Evolutionary conservation across 2,888 invertebrate genomes (phyloP).

Genomic region (Cryptops parisi): DNA sequence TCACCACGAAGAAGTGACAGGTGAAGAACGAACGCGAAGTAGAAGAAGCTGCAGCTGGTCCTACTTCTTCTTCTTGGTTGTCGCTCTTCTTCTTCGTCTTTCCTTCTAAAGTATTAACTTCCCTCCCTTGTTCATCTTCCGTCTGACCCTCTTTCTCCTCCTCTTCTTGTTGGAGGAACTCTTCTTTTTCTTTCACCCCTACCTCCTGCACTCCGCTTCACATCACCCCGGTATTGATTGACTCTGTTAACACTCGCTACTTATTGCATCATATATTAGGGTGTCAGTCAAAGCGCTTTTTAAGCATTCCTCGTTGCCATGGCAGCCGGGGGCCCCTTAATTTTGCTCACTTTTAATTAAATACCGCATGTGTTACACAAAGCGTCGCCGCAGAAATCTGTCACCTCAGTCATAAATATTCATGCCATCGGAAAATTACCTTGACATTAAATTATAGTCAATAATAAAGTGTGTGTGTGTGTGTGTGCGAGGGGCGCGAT

Average conservation of each 20-base stretch:
- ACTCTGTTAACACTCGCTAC: slow-evolving; percentile 10
- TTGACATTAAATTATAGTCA: slow-evolving; percentile 19
- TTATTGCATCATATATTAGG: slow-evolving; percentile 13
- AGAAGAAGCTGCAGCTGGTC: not conserved
- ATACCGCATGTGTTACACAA: slow-evolving; percentile 19
- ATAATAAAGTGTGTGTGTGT: slow-evolving; percentile 13
- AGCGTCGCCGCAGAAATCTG: slow-evolving; percentile 18
- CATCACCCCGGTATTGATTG: not conserved
- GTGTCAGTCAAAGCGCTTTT: slow-evolving; percentile 15
- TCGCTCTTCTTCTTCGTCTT: too few relatives aligned
- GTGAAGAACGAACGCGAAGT: not conserved
- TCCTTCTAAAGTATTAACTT: too few relatives aligned
- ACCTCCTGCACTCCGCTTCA: not conserved
- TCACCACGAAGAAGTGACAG: too few relatives aligned
- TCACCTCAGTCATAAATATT: slow-evolving; percentile 19
- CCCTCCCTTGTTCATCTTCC: not conserved
- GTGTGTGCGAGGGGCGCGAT: too few relatives aligned
- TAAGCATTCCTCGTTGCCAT: slow-evolving; percentile 14
- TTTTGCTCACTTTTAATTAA: slow-evolving; percentile 19
- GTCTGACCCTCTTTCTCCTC: not conserved
- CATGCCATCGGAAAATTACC: slow-evolving; percentile 18
- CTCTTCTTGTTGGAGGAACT: not conserved
- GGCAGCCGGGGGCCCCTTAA: slow-evolving; percentile 16
- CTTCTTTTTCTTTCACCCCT: not conserved
- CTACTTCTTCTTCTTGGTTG: not conserved